Evolutionary conservation across 2,888 invertebrate species (phyloP), one percentile per base, ranked within the genome.

Genomic region (Hydraecia micacea): DNA sequence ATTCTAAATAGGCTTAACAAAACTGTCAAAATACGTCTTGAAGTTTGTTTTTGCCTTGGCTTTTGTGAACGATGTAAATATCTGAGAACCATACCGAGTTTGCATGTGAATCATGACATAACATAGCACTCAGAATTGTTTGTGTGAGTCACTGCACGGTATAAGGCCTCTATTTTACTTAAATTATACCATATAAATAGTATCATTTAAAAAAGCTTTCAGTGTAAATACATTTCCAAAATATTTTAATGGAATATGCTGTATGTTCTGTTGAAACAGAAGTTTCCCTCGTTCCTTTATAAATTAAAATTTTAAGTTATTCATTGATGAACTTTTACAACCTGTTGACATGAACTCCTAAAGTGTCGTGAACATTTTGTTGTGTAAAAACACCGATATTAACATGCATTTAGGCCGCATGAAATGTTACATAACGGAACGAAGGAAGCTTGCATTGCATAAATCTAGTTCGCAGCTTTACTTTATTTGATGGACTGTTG

Each of bases 361-460:
- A 71, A 49, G 49, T 73, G 32, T 65, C 42, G 39, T 15, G 49
- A 42, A 63, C 13, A 18, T 63, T 67, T 67, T 66, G 15, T 32
- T 65, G 71, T 71, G 36, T 36, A 75, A 73, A 66, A 75, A 69
- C 60, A 77, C 13, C 6, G 46, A 70, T 70, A 70, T 76, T 72
- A 84, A 42, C 58, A 85, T 86, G 87, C 63, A 75, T 84, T 63
- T 60, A 75, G 86, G 80, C 55, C 73, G 65, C 83, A 49, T 70
- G 86, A 60, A 68, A 73, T 28, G 67, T 83, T 78, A 63, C 67
- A 52, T 87, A 87, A 87, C 58, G 79, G 87, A 80, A 85, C 78
- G 80, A 79, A 85, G 46, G 76, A 79, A 75, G 21, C 77, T 75
- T 77, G 73, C 73, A 75, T 75, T 75, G 83, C 84, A 86, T 68